Conservation (phyloP, 2,888 invertebrate genomes). For the Trissolcus japonicus region DNA sequence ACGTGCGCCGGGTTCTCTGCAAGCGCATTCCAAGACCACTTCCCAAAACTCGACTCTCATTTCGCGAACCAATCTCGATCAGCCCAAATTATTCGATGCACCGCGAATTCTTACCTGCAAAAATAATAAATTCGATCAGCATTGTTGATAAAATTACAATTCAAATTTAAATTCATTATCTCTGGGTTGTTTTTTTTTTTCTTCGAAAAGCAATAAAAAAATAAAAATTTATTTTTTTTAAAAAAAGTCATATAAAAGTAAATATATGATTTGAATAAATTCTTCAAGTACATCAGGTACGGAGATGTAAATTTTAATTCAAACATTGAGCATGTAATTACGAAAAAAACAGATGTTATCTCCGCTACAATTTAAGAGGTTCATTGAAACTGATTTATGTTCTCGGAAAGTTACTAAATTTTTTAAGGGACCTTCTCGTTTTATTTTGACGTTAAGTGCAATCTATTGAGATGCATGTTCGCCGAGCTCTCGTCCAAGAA, state of each 20-base stretch:
- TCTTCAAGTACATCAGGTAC: constrained; percentile 1
- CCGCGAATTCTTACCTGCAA: constrained; percentile 42
- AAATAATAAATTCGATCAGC: constrained; percentile 36
- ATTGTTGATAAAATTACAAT: constrained; percentile 13
- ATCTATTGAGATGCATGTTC: constrained; percentile 9
- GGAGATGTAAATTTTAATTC: constrained; percentile 20
- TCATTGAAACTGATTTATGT: constrained; percentile 19
- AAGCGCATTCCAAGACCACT: constrained; percentile 28
- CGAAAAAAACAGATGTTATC: constrained; percentile 29
- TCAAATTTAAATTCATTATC: not conserved
- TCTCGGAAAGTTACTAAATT: constrained; percentile 18
- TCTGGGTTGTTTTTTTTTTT: not conserved
- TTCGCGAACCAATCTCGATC: constrained; percentile 54
- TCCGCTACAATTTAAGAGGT: constrained; percentile 29
- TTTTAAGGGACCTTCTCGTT: constrained; percentile 7
- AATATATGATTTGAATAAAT: too few relatives aligned
- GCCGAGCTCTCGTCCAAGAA: constrained; percentile 6
- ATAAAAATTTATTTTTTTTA: not conserved
- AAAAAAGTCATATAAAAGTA: too few relatives aligned
- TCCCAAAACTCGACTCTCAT: constrained; percentile 41
- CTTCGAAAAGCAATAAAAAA: not conserved
- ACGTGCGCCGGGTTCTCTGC: constrained; percentile 13
- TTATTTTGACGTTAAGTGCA: constrained; percentile 12
- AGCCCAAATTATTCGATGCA: constrained; percentile 45
- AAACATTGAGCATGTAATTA: constrained; percentile 26